phyloP scores from a whole-genome alignment of 2,797 vertebrate genomes.

The Chrysocyon brachyurus region DNA sequence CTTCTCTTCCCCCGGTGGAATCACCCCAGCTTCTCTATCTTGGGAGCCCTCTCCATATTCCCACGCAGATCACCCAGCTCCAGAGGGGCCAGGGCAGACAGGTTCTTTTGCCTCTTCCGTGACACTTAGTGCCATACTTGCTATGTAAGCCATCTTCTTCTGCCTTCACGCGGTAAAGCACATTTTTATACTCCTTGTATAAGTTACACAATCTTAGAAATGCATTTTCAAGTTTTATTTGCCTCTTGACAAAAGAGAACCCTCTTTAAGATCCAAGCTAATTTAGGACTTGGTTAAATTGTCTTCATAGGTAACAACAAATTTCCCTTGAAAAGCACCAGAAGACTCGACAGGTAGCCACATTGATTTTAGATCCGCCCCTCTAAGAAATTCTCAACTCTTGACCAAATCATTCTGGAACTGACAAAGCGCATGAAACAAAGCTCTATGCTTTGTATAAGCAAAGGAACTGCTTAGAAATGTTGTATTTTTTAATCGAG shows the following conservation, averaged over 20 bases:
- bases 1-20: neutral
- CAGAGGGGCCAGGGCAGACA: neutral
- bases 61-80: neutral
- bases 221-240: slow-evolving; percentile 18
- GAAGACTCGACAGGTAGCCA: neutral
- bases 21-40: neutral
- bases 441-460: neutral
- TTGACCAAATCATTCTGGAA: slow-evolving; percentile 24
- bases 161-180: neutral
- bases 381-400: slow-evolving; percentile 6
- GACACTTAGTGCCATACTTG: neutral
- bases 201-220: neutral
- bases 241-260: neutral
- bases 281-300: neutral
- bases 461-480: neutral
- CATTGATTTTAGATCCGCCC: neutral
- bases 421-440: neutral
- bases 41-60: neutral
- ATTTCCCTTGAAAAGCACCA: slow-evolving; percentile 17
- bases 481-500: neutral
- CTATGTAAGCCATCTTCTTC: neutral
- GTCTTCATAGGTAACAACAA: neutral
- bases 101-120: neutral
- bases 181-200: neutral
- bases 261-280: neutral